Evolutionary conservation across 53 echinoderm and acorn worm genomes (phyloP).

Genomic region (Henricia sp.): DNA sequence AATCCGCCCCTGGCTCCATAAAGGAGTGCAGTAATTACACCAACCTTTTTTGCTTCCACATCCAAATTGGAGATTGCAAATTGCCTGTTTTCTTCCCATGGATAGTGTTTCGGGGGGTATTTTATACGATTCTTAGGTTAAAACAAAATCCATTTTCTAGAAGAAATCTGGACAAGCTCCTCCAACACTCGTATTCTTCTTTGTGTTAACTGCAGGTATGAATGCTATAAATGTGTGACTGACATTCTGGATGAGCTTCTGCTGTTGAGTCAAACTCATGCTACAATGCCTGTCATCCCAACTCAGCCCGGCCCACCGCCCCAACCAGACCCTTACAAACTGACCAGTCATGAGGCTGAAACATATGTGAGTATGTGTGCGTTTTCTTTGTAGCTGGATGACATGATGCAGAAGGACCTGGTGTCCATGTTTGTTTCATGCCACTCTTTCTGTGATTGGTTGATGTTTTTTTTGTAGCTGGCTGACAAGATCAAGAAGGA

Average conservation of each 20-base stretch:
- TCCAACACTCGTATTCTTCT: too few relatives aligned
- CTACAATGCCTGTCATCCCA: constrained; percentile 85
- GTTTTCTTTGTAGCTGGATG: constrained; percentile 72
- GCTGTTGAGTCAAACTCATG: constrained; percentile 70
- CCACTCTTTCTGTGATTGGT: constrained; percentile 96
- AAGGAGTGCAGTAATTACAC: too few relatives aligned
- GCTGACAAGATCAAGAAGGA: too few relatives aligned
- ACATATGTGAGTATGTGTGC: constrained; percentile 79
- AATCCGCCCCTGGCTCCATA: too few relatives aligned
- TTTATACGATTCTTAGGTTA: too few relatives aligned
- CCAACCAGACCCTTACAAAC: constrained; percentile 78
- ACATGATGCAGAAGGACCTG: constrained; percentile 83
- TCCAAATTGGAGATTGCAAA: too few relatives aligned
- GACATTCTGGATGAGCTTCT: constrained; percentile 87
- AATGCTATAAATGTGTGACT: constrained; percentile 91
- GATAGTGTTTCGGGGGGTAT: too few relatives aligned
- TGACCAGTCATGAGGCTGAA: constrained; percentile 78
- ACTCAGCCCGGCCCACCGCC: constrained; percentile 86
- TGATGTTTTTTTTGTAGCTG: too few relatives aligned
- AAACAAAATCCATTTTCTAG: too few relatives aligned
- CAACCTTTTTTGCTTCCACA: too few relatives aligned
- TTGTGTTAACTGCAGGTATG: constrained; percentile 82
- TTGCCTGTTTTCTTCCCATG: too few relatives aligned
- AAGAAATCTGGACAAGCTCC: too few relatives aligned
- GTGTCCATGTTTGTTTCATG: constrained; percentile 87